These are phyloP conservation scores for Holcopasites calliopsidis DNA, from an alignment of 1,140 invertebrate genomes.

Conservation along the genomic window DNA sequence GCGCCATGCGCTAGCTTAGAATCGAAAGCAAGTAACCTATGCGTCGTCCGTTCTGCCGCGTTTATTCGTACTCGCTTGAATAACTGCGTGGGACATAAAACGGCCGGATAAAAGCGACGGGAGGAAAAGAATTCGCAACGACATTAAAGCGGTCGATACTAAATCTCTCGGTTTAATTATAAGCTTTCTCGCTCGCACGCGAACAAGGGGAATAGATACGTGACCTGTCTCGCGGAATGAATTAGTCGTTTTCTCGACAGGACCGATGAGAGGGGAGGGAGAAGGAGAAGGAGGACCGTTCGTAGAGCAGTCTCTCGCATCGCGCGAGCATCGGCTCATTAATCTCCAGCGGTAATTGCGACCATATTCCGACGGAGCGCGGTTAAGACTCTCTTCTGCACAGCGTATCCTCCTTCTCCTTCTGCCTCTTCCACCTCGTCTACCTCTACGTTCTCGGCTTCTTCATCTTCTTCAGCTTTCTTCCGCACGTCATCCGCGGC, in stretches of 20 bases:
- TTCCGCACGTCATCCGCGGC: constrained; percentile 56
- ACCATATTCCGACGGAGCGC: constrained; percentile 70
- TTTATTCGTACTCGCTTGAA: neutral
- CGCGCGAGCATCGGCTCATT: constrained; percentile 73
- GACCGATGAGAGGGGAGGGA: constrained; percentile 52
- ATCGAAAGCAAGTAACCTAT: too few relatives aligned
- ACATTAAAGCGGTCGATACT: constrained; percentile 60
- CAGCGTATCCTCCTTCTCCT: constrained; percentile 44
- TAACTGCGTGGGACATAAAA: constrained; percentile 5
- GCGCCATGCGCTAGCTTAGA: too few relatives aligned
- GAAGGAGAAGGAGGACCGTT: constrained; percentile 48
- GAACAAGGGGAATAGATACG: constrained; percentile 63
- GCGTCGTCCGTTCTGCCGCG: neutral
- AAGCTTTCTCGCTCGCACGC: constrained; percentile 55
- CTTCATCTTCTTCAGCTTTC: constrained; percentile 46
- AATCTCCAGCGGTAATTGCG: constrained; percentile 75
- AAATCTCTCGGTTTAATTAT: constrained; percentile 62
- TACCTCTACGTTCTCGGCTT: neutral
- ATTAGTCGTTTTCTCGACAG: constrained; percentile 63
- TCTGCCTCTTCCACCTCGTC: constrained; percentile 22
- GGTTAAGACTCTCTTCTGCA: constrained; percentile 58
- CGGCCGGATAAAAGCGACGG: neutral
- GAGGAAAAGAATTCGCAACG: constrained; percentile 53
- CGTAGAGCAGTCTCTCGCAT: constrained; percentile 65
- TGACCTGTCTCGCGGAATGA: constrained; percentile 62